Conservation (phyloP, 2,113 vertebrate species). For the Galbula dea region DNA sequence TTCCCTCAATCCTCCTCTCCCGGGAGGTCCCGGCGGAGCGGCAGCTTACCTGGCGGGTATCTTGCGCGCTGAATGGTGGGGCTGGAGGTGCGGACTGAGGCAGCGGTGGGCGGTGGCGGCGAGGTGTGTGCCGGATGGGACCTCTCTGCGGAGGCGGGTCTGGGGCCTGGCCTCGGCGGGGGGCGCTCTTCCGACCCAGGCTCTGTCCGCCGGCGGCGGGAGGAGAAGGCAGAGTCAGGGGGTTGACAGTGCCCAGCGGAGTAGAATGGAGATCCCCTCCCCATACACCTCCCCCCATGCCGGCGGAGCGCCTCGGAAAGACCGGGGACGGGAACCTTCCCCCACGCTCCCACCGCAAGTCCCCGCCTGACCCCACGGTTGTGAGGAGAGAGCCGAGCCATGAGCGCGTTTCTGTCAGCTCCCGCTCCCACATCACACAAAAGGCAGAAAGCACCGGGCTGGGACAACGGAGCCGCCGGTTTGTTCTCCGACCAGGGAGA, state of each 20-base stretch:
- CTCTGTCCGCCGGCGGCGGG: slow-evolving; percentile 63
- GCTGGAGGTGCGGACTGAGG: slow-evolving; percentile 80
- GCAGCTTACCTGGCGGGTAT: slow-evolving; percentile 86
- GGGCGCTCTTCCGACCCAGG: slow-evolving; percentile 89
- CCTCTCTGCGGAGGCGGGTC: slow-evolving; percentile 75
- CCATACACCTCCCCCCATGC: too few species aligned
- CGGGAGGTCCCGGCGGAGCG: background rate
- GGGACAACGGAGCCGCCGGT: background rate
- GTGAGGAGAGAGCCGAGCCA: background rate
- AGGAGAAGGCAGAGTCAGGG: background rate
- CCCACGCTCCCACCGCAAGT: background rate
- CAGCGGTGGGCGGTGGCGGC: slow-evolving; percentile 64
- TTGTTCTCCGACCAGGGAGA: background rate
- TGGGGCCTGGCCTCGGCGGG: slow-evolving; percentile 75
- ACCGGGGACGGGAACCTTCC: too few species aligned
- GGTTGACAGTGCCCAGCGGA: background rate
- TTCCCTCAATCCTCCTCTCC: background rate
- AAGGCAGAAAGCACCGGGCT: background rate
- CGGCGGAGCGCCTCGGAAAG: background rate
- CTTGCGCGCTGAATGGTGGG: slow-evolving; percentile 96
- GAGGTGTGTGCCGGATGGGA: slow-evolving; percentile 63
- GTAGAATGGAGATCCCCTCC: background rate
- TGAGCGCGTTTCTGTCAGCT: background rate
- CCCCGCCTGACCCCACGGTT: background rate
- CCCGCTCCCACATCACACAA: background rate